These are phyloP conservation scores for Halocaridina rubra DNA, from an alignment of 2,888 invertebrate species.

Conservation along the genomic window DNA sequence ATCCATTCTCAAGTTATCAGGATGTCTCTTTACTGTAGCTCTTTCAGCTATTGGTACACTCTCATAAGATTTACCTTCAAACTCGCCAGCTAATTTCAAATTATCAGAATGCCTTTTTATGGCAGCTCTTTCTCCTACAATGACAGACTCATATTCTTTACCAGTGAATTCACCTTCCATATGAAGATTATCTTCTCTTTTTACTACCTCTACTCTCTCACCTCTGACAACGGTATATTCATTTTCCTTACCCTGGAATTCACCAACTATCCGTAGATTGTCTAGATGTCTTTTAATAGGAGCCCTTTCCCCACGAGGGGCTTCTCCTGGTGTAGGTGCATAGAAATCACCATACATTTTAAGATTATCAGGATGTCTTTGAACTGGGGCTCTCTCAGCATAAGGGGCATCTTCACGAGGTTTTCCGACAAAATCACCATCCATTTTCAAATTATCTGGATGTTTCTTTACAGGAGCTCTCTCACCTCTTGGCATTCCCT, in stretches of 20 bases:
- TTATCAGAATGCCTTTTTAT: conserved; percentile 69
- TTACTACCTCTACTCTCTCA: neutral
- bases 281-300: conserved; percentile 33
- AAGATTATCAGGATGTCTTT: conserved; percentile 74
- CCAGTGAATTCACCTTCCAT: conserved; percentile 69
- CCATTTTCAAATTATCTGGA: conserved; percentile 64
- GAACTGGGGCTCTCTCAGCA: conserved; percentile 39
- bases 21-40: conserved; percentile 32
- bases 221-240: conserved; percentile 65
- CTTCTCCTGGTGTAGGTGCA: conserved; percentile 57
- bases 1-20: conserved; percentile 72
- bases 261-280: conserved; percentile 66
- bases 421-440: conserved; percentile 67
- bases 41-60: conserved; percentile 26
- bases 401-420: conserved; percentile 11
- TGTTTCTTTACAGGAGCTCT: conserved; percentile 70
- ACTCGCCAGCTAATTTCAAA: conserved; percentile 73
- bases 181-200: conserved; percentile 45
- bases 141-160: neutral
- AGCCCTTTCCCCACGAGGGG: neutral
- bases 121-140: conserved; percentile 33
- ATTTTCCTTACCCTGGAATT: conserved; percentile 65
- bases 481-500: conserved; percentile 68
- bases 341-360: conserved; percentile 72
- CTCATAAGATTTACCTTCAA: conserved; percentile 65